phyloP scores from a whole-genome alignment of 2,113 vertebrate genomes.

The Anhinga anhinga region DNA sequence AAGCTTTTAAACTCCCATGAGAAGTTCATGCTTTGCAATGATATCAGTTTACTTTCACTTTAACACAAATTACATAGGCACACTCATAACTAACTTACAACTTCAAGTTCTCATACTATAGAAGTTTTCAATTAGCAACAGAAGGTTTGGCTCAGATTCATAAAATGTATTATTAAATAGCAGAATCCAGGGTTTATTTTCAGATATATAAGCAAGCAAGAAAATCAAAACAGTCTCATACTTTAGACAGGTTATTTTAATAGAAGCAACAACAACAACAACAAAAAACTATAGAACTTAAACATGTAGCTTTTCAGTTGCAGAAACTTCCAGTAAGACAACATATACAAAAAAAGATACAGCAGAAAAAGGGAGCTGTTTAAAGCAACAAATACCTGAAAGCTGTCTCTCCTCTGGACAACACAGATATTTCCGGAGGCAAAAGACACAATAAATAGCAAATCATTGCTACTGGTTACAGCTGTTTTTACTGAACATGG shows the following conservation, averaged over 20 bases:
- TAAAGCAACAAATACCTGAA: constrained; percentile 79
- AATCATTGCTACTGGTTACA: constrained; percentile 68
- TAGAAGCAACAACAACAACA: background rate
- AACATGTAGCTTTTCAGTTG: background rate
- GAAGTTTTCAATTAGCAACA: background rate
- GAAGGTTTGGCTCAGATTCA: background rate
- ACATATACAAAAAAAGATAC: background rate
- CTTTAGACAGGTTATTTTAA: background rate
- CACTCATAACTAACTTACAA: background rate
- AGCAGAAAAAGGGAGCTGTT: background rate
- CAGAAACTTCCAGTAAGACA: background rate
- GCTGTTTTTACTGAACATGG: constrained; percentile 76
- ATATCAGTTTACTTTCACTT: background rate
- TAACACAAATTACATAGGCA: background rate
- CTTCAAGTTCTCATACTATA: background rate
- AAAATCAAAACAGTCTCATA: background rate
- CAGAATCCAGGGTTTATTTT: background rate
- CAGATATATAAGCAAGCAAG: background rate
- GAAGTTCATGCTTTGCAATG: background rate
- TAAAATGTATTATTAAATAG: background rate
- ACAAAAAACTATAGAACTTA: background rate
- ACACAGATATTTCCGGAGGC: constrained; percentile 76
- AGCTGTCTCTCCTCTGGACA: constrained; percentile 79
- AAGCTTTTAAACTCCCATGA: background rate
- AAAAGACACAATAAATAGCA: constrained; percentile 81